Percentiles rank a stretch among this genome's conserved stretches.
Conservation (phyloP, 1,140 invertebrate species). For the Drosophila arizonae region DNA sequence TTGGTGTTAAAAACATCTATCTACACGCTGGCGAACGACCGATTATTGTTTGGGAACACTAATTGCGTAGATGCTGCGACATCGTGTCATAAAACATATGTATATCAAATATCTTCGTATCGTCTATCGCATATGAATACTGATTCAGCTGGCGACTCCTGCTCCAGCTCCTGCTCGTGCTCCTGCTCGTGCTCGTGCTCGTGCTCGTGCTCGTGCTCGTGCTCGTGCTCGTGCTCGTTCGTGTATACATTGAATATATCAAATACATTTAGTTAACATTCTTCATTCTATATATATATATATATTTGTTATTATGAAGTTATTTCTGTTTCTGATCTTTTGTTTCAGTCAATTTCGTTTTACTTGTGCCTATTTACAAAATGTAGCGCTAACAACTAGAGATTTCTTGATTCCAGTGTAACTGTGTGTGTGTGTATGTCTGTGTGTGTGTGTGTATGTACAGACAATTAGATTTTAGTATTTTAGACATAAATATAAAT, state of each 20-base stretch:
- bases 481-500: slow-evolving; percentile 56
- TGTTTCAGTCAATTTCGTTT: slow-evolving; percentile 60
- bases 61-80: slow-evolving; percentile 52
- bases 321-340: slow-evolving; percentile 27
- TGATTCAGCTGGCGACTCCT: slow-evolving; percentile 64
- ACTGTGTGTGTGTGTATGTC: slow-evolving; percentile 18
- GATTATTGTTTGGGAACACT: slow-evolving; percentile 74
- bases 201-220: neutral
- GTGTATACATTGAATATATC: slow-evolving; percentile 53
- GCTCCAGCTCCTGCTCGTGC: slow-evolving; percentile 10
- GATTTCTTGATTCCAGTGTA: slow-evolving; percentile 23
- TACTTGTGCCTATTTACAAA: slow-evolving; percentile 60
- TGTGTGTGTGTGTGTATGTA: slow-evolving; percentile 54
- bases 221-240: slow-evolving; percentile 1
- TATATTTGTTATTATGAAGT: slow-evolving; percentile 33
- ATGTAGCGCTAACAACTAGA: slow-evolving; percentile 60
- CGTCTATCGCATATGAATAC: slow-evolving; percentile 65
- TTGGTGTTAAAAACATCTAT: slow-evolving; percentile 74
- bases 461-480: slow-evolving; percentile 33
- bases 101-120: neutral
- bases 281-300: slow-evolving; percentile 52
- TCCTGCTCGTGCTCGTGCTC: neutral
- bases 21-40: slow-evolving; percentile 73
- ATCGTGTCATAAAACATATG: slow-evolving; percentile 52
- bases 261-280: slow-evolving; percentile 77